Base-by-base conservation (phyloP, 1,140 invertebrate genomes). In the Micrasema minimum region DNA sequence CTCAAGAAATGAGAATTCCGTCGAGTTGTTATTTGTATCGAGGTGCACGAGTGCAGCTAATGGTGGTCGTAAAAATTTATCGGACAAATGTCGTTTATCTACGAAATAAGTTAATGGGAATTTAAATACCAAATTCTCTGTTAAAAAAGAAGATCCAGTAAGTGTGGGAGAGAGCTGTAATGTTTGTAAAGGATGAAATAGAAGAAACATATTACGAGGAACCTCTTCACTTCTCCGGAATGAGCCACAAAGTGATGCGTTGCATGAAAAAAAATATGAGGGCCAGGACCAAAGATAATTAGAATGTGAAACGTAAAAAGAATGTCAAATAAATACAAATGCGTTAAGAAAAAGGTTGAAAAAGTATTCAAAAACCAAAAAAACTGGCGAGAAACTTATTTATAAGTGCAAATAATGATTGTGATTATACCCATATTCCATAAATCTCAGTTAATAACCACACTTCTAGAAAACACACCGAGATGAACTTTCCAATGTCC, bases 401-500 rank as follows among this genome's bases (percentile, higher is more conserved):
- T 31, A 4, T 31, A 31, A 31, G 7, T 75, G 72, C n/a, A n/a
- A n/a, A n/a, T 26, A n/a, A 71, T 31, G 18, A 57, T 0, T 75
- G 72, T 18, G 72, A 48, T n/a, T n/a, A n/a, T n/a, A n/a, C n/a
- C n/a, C n/a, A n/a, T n/a, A n/a, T n/a, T n/a, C 31, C n/a, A 55
- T 14, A 69, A 59, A 14, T 26, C 12, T 18, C 48, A 59, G 26
- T n/a, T 71, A 6, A 45, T 64, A 12, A 61, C 1, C 72, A 75
- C 62, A 71, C n/a, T n/a, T n/a, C 65, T 22, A n/a, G 65, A 0
- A 46, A 65, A 45, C 72, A 75, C n/a, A n/a, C 41, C 65, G 69
- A 0, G 65, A 57, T n/a, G 69, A 75, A 57, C 72, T 1, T 69
- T 68, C 51, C 14, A 75, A 23, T 73, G 72, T 22, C 9, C 66